Base-by-base conservation (phyloP, 2,797 vertebrate genomes). In the Sebastes trivittatus region DNA sequence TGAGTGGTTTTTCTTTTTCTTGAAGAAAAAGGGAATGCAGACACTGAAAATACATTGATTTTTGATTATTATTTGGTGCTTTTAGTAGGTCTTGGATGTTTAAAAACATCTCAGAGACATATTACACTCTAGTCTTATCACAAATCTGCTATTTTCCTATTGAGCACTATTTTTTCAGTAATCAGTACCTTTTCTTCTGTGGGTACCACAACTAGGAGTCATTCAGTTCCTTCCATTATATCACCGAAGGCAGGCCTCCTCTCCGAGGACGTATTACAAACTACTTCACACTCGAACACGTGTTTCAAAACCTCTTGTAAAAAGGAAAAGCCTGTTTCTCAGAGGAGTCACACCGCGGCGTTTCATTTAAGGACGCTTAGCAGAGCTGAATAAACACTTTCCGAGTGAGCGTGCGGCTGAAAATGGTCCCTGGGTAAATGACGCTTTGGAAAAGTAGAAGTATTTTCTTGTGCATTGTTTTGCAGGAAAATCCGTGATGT, bases 211-310 rank as follows among this genome's bases (percentile, higher is more conserved):
- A 10, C 30, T 32, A 74, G 20, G 46, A 71, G 60, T 25, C 59
- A 16, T 42, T 85, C 54, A n/a, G 5, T 78, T 78, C 72, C 22
- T 73, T 76, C 22, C 34, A 74, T 77, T 75, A 42, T 63, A 67
- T 63, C 70, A 34, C n/a, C 13, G 23, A 59, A 58, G 20, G 4
- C 38, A 22, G 1, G 64, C 7, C 22, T 6, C 13, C 58, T 74
- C 79, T 84, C 83, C 16, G 68, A 74, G 80, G 85, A 78, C n/a
- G 1, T 32, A 70, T 87, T 70, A 75, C 61, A 73, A 59, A 70
- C 49, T 20, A 23, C 66, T 72, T 80, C 49, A 68, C 64, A 75
- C 71, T 54, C 11, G 29, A 66, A 64, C 54, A 56, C 34, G 59
- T 83, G 74, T 78, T 77, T 67, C 58, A 78, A 66, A 46, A 80